These are phyloP conservation scores for Imbricaverruca yamaguchii DNA, from an alignment of 2,888 invertebrate species.

Conservation along the genomic window DNA sequence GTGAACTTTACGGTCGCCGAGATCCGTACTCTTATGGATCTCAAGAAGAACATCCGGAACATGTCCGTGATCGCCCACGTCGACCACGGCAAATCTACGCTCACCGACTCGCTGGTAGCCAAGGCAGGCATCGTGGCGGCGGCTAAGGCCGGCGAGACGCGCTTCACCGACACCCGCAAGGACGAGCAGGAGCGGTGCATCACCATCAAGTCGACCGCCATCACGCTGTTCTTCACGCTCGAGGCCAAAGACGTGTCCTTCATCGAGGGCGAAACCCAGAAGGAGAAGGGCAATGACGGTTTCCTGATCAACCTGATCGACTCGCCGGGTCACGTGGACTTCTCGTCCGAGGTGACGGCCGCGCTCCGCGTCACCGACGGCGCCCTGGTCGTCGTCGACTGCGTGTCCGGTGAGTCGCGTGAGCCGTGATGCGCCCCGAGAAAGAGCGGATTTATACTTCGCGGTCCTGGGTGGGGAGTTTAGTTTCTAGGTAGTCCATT, in stretches of 20 bases:
- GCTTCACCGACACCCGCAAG: constrained; percentile 98
- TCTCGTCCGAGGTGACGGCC: constrained; percentile 99
- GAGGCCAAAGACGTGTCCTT: constrained; percentile 88
- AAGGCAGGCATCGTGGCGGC: constrained; percentile 99
- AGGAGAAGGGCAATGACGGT: constrained; percentile 82
- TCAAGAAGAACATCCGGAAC: constrained; percentile 98
- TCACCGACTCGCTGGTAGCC: constrained; percentile 98
- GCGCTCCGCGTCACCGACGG: constrained; percentile 99
- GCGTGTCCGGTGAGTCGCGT: constrained; percentile 78
- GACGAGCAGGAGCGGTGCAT: constrained; percentile 99
- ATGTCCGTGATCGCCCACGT: constrained; percentile 99
- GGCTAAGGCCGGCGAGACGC: constrained; percentile 96
- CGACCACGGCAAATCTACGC: constrained; percentile 98
- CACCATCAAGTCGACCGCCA: constrained; percentile 99
- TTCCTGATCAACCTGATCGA: constrained; percentile 99
- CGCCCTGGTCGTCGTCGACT: constrained; percentile 98
- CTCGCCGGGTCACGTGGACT: constrained; percentile 99
- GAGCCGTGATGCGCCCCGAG: too few relatives aligned
- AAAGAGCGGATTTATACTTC: too few relatives aligned
- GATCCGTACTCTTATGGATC: constrained; percentile 99
- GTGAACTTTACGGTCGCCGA: constrained; percentile 99
- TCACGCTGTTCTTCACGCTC: constrained; percentile 98
- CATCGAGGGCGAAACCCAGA: constrained; percentile 83
- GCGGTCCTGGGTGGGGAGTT: too few relatives aligned
- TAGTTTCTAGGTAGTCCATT: too few relatives aligned